These are phyloP conservation scores for Acanthoscelides obtectus DNA, from an alignment of 2,888 invertebrate species.

Conservation along the genomic window DNA sequence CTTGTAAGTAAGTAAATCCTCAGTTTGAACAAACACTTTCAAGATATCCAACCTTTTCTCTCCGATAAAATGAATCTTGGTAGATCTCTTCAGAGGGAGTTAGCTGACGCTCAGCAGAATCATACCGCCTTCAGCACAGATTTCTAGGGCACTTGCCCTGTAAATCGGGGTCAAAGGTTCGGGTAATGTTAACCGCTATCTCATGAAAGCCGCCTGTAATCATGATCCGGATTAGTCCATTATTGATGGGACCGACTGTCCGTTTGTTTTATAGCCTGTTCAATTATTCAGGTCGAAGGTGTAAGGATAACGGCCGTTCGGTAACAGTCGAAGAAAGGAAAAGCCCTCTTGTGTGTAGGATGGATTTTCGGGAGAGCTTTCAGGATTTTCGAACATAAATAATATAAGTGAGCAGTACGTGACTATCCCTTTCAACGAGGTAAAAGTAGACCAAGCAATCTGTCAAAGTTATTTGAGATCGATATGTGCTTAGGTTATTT, in stretches of 20 bases:
- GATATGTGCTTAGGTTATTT: too few relatives aligned
- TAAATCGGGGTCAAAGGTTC: neutral
- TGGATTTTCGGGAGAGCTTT: neutral
- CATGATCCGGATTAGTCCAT: neutral
- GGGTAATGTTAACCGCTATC: neutral
- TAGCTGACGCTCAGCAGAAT: neutral
- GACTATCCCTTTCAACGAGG: neutral
- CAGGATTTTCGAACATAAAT: neutral
- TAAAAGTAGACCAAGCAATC: too few relatives aligned
- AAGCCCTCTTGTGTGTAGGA: neutral
- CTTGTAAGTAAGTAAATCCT: too few relatives aligned
- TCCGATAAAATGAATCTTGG: neutral
- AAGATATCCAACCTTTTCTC: neutral
- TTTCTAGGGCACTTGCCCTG: neutral
- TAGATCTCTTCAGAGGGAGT: neutral
- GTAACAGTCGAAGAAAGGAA: neutral
- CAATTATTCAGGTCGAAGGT: neutral
- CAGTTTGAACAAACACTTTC: neutral
- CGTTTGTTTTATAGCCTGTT: neutral
- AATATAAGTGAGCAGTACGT: neutral
- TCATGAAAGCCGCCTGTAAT: neutral
- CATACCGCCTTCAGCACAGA: neutral
- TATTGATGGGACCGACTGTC: neutral
- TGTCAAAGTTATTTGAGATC: too few relatives aligned
- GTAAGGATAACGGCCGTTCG: neutral